These are phyloP conservation scores for Drosophila repletoides DNA, from an alignment of 1,140 invertebrate species.

Conservation along the genomic window DNA sequence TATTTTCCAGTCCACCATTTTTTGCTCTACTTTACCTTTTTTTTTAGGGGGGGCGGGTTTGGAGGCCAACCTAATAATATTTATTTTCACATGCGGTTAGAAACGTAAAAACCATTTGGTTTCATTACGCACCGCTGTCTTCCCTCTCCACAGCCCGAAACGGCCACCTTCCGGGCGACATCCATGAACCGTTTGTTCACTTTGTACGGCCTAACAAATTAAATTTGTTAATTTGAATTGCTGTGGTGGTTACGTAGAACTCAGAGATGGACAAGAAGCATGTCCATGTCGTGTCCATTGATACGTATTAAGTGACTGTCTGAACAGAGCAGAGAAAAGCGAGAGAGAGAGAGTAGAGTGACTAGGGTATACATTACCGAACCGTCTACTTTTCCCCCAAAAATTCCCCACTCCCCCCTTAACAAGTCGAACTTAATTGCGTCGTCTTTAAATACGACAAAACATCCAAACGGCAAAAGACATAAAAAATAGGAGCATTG, in stretches of 20 bases:
- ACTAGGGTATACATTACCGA: conserved; percentile 26
- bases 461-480: conserved; percentile 79
- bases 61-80: conserved; percentile 57
- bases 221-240: conserved; percentile 80
- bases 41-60: not conserved
- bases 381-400: not conserved
- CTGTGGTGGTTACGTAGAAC: conserved; percentile 73
- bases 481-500: conserved; percentile 70
- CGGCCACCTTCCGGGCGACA: not conserved
- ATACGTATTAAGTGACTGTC: conserved; percentile 78
- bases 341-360: conserved; percentile 14
- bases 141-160: not conserved
- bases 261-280: conserved; percentile 7
- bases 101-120: conserved; percentile 62
- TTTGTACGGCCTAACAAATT: conserved; percentile 59
- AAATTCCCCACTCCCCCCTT: not conserved
- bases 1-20: not conserved
- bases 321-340: conserved; percentile 13
- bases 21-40: not conserved
- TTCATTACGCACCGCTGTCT: conserved; percentile 28
- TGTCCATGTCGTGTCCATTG: conserved; percentile 60
- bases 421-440: conserved; percentile 64
- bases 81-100: conserved; percentile 73
- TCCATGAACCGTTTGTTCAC: not conserved
- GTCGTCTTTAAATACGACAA: conserved; percentile 74